Conservation (phyloP, 2,113 vertebrate genomes). For the Anolis carolinensis region DNA sequence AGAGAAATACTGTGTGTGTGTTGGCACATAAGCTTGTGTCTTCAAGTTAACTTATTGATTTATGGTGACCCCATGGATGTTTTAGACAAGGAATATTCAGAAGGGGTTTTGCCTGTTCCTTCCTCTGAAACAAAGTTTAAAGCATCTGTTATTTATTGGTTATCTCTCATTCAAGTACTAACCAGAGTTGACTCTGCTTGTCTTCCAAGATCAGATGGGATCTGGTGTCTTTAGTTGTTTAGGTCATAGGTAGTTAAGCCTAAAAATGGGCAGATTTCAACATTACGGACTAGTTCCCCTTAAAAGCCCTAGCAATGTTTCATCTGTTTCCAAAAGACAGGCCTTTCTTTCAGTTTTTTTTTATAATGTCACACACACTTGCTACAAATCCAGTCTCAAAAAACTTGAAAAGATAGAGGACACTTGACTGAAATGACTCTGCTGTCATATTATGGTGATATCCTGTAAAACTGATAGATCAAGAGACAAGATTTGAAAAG, state of each 20-base stretch:
- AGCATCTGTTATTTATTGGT: too few species aligned
- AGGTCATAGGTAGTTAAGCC: background rate
- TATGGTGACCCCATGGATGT: too few species aligned
- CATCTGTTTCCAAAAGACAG: background rate
- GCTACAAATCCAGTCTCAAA: background rate
- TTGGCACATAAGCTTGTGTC: too few species aligned
- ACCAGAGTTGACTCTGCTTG: too few species aligned
- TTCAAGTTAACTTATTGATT: too few species aligned
- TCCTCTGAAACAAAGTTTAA: too few species aligned
- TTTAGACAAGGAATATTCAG: too few species aligned
- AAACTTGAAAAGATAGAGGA: background rate
- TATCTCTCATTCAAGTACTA: too few species aligned
- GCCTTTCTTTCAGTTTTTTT: background rate
- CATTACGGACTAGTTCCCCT: background rate
- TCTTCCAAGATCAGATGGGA: too few species aligned
- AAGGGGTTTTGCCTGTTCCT: too few species aligned
- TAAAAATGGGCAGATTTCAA: background rate
- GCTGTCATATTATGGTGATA: background rate
- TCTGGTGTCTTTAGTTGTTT: too few species aligned
- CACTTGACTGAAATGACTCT: background rate
- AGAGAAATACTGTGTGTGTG: background rate
- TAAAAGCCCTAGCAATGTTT: background rate
- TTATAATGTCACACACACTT: background rate
- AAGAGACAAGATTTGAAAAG: background rate
- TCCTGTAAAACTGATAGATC: background rate